Evolutionary conservation across 2,113 vertebrate genomes (phyloP), one percentile per base, ranked within the genome.

Genomic region (Glaucidium brasilianum): DNA sequence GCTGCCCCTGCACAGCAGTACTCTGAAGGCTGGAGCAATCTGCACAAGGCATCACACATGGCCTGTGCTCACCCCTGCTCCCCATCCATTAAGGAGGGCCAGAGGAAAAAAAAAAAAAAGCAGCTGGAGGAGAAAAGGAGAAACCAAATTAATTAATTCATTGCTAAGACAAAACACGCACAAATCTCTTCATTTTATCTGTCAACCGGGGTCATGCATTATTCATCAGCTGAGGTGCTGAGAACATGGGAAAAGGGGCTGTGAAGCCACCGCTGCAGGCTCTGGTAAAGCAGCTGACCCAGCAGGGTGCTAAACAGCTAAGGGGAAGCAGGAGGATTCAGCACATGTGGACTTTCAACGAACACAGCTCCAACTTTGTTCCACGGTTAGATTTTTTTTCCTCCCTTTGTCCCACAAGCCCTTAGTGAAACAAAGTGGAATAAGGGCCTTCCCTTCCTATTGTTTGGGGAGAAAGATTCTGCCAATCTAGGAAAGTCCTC

Each of bases 171-270:
- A 97, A 97, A 98, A 97, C 85, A 96, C 1, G 3, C 77, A 97
- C 95, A 98, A 97, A 98, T 98, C 97, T 95, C 90, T 96, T 92
- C 62, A 96, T 96, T 98, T 98, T 96, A 98, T 98, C 97, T 97
- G 94, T 96, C 96, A 97, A 89, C 89, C 29, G 76, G 86, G 89
- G 77, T 39, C 69, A 96, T 92, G 8, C 93, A 98, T 98, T 98
- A 97, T 97, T 97, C 96, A 98, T 89, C 78, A 92, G 77, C 94
- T 93, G 81, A 96, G 92, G 95, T 26, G 35, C 97, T 14, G 26
- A 97, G 92, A 75, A 91, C 12, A 6, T 39, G 93, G 73, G 96
- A 94, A 97, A 79, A 97, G 94, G 62, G 93, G 78, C 90, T 88
- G 90, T 41, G 52, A 96, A 96, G 88, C 91, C 88, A 75, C 45